These are phyloP conservation scores for Caenorhabditis zanzibari DNA, from an alignment of 2,888 invertebrate genomes.

Conservation along the genomic window DNA sequence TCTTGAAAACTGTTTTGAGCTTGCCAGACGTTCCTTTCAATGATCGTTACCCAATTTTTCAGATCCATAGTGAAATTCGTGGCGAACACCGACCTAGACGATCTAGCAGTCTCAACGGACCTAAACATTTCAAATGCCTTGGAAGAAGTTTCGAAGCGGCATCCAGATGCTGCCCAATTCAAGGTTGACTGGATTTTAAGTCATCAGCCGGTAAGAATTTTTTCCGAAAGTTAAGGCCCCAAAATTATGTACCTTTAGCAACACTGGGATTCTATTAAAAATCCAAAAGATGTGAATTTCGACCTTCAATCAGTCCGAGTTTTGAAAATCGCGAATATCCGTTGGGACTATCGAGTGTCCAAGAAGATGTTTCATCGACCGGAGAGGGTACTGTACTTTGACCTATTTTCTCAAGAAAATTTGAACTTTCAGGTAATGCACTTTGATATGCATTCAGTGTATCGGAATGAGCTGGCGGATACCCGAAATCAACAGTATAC, in stretches of 20 bases:
- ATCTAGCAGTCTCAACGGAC: constrained; percentile 55
- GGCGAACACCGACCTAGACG: constrained; percentile 70
- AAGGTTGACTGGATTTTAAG: constrained; percentile 65
- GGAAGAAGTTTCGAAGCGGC: constrained; percentile 33
- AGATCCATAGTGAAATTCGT: constrained; percentile 68
- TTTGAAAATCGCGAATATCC: constrained; percentile 49
- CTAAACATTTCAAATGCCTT: constrained; percentile 49
- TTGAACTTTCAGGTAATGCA: constrained; percentile 59
- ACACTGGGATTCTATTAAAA: constrained; percentile 60
- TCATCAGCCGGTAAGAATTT: constrained; percentile 54
- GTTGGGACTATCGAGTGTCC: constrained; percentile 69
- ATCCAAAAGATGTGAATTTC: constrained; percentile 50
- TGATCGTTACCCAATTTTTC: constrained; percentile 1
- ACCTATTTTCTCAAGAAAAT: too few species aligned
- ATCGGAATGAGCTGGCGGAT: constrained; percentile 53
- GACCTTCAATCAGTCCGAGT: constrained; percentile 50
- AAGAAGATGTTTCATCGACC: constrained; percentile 72
- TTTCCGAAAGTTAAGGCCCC: not conserved
- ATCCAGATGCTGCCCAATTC: constrained; percentile 66
- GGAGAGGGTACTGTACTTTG: constrained; percentile 57
- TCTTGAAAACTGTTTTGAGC: too few species aligned
- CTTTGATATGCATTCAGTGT: constrained; percentile 69
- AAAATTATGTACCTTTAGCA: constrained; percentile 41
- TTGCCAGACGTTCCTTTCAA: too few species aligned
- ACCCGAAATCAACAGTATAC: constrained; percentile 44